These are phyloP conservation scores for Tadarida brasiliensis DNA, from an alignment of 2,797 vertebrate genomes.

Conservation along the genomic window DNA sequence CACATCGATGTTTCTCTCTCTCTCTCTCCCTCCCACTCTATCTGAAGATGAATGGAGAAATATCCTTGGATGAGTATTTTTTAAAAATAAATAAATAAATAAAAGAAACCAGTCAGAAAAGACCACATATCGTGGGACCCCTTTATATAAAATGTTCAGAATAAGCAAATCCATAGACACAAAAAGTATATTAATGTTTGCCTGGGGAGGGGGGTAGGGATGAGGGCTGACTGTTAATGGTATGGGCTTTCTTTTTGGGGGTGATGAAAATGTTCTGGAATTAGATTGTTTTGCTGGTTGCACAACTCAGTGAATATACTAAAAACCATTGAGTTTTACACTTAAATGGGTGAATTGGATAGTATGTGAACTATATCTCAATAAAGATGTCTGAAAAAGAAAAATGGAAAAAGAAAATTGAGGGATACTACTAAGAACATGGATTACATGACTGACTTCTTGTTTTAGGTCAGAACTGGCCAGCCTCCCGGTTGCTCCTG, in stretches of 20 bases:
- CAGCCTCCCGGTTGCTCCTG: not conserved
- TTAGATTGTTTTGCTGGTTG: not conserved
- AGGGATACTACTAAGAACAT: not conserved
- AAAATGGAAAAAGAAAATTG: not conserved
- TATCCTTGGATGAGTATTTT: too few relatives aligned
- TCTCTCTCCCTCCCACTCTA: too few relatives aligned
- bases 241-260: not conserved
- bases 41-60: too few relatives aligned
- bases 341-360: not conserved
- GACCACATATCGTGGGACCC: not conserved
- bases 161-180: not conserved
- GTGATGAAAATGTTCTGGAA: not conserved
- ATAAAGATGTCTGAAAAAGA: constrained; percentile 5
- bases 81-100: not conserved
- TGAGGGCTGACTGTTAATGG: not conserved
- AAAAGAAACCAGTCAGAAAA: not conserved
- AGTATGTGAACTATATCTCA: not conserved
- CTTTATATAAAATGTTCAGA: not conserved
- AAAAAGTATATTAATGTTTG: not conserved
- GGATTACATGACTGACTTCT: not conserved
- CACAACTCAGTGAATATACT: not conserved
- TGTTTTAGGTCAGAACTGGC: not conserved
- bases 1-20: too few relatives aligned
- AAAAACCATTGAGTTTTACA: not conserved
- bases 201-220: accelerated